Evolutionary conservation across 2,888 invertebrate species (phyloP).

Genomic region (Drosophila ustulata): DNA sequence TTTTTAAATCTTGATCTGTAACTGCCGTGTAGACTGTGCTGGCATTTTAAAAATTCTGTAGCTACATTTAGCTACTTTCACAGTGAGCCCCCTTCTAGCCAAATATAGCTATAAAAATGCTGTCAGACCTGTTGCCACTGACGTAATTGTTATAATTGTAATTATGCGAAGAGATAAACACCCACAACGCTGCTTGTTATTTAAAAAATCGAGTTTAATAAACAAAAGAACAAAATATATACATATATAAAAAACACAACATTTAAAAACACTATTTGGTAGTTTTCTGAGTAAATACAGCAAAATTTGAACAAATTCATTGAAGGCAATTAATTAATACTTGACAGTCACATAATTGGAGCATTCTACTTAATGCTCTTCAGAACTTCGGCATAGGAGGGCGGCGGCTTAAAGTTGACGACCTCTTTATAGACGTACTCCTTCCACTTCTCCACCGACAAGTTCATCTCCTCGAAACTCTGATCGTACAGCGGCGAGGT

Average conservation of each 20-base stretch:
- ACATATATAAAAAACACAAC: conserved; percentile 26
- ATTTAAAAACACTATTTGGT: conserved; percentile 32
- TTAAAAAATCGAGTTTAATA: conserved; percentile 42
- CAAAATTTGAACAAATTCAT: conserved; percentile 21
- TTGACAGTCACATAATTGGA: conserved; percentile 2
- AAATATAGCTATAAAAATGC: background rate
- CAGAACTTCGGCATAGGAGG: conserved; percentile 69
- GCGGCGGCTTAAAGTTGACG: conserved; percentile 90
- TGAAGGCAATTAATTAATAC: conserved; percentile 30
- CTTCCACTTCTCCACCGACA: conserved; percentile 96
- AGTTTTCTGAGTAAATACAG: conserved; percentile 7
- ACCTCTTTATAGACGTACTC: conserved; percentile 92
- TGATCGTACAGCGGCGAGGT: conserved; percentile 96
- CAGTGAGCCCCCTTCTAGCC: background rate
- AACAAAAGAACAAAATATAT: conserved; percentile 40
- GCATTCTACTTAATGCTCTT: conserved; percentile 42
- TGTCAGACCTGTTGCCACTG: background rate
- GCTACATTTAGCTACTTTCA: background rate
- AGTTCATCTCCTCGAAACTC: conserved; percentile 97
- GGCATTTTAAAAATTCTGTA: too few species aligned
- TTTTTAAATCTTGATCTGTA: background rate
- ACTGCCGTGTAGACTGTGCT: background rate
- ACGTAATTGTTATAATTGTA: conserved; percentile 1
- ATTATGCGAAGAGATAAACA: background rate
- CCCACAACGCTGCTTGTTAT: background rate